phyloP scores from a whole-genome alignment of 2,888 invertebrate species.

The Lampropteryx suffumata region DNA sequence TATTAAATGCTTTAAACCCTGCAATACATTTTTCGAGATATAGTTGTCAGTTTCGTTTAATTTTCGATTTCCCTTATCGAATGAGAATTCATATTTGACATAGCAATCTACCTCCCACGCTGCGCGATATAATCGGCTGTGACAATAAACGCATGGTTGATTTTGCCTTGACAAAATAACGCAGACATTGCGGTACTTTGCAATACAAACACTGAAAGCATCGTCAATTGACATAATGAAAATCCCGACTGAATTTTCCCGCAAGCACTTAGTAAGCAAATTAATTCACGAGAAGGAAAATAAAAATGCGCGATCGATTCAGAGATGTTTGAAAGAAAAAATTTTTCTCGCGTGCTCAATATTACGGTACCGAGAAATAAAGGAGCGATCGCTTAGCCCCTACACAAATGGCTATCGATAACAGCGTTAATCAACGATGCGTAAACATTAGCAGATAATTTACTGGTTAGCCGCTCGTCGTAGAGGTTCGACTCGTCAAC shows the following conservation, averaged over 20 bases:
- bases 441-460: too few species aligned
- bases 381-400: slow-evolving; percentile 37
- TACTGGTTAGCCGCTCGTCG: too few species aligned
- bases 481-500: neutral
- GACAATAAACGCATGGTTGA: neutral
- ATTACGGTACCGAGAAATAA: slow-evolving; percentile 46
- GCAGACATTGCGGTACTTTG: slow-evolving; percentile 39
- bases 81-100: slow-evolving; percentile 33
- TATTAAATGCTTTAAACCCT: slow-evolving; percentile 14
- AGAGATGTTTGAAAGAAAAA: slow-evolving; percentile 55
- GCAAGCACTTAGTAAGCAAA: slow-evolving; percentile 66
- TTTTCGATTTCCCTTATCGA: slow-evolving; percentile 27
- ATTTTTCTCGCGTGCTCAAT: slow-evolving; percentile 58
- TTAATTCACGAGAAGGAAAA: slow-evolving; percentile 61
- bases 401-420: slow-evolving; percentile 7
- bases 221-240: slow-evolving; percentile 53
- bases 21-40: slow-evolving; percentile 12
- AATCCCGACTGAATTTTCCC: slow-evolving; percentile 54
- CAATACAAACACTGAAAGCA: slow-evolving; percentile 56
- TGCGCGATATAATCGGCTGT: slow-evolving; percentile 37
- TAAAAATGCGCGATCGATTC: slow-evolving; percentile 51
- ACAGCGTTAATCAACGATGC: too few species aligned
- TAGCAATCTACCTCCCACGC: slow-evolving; percentile 35
- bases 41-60: slow-evolving; percentile 29
- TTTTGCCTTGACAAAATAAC: slow-evolving; percentile 7